Evolutionary conservation across 2,797 vertebrate genomes (phyloP).

Genomic region (Chelon labrosus): DNA sequence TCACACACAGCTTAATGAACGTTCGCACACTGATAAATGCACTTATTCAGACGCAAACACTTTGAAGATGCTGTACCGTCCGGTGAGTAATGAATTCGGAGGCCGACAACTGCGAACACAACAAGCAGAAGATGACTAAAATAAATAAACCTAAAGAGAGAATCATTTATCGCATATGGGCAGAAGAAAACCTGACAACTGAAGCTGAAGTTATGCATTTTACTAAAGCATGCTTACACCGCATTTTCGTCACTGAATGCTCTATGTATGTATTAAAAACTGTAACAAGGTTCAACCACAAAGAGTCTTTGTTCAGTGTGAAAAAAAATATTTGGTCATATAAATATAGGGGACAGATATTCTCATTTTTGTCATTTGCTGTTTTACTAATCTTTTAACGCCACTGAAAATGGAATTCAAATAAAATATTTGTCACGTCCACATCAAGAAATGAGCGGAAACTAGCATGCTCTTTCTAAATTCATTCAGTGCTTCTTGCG

Average conservation of each 20-base stretch:
- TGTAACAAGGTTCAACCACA: neutral
- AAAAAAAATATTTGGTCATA: neutral
- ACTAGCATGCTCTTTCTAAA: neutral
- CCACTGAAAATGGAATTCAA: neutral
- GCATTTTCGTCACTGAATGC: too few species aligned
- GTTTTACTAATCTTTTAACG: neutral
- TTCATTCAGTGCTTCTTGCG: neutral
- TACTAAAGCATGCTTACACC: too few species aligned
- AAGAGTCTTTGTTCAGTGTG: neutral
- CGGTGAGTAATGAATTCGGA: conserved; percentile 11
- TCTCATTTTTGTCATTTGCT: neutral
- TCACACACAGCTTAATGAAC: conserved; percentile 32
- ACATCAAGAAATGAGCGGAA: neutral
- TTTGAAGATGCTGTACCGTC: conserved; percentile 8
- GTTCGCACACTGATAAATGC: conserved; percentile 27
- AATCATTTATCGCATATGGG: neutral
- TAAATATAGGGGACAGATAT: too few species aligned
- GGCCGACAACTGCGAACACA: conserved; percentile 32
- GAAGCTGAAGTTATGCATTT: too few species aligned
- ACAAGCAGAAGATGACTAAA: conserved; percentile 5
- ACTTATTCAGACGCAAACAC: conserved; percentile 32
- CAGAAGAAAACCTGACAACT: neutral
- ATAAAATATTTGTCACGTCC: neutral
- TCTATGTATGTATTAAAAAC: too few species aligned
- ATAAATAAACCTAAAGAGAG: neutral